phyloP scores from a whole-genome alignment of 2,888 invertebrate genomes.

The Diloba caeruleocephala region DNA sequence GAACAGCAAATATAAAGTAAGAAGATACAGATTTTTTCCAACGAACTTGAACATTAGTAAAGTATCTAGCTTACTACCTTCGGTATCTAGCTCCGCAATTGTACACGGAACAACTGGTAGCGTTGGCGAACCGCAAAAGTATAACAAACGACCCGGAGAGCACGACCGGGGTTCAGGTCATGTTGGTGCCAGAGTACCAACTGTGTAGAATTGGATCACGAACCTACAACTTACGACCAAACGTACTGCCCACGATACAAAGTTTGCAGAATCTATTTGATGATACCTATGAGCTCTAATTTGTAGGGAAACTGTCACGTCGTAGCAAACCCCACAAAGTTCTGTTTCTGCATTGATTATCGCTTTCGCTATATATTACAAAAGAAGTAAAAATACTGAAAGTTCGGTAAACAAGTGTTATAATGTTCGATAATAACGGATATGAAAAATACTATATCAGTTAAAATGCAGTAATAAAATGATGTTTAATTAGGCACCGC shows the following conservation, averaged over 20 bases:
- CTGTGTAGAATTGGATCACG: constrained; percentile 54
- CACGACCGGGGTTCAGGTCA: constrained; percentile 54
- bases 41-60: constrained; percentile 65
- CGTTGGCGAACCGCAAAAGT: constrained; percentile 77
- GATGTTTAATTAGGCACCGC: too few species aligned
- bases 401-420: too few species aligned
- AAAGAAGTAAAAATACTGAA: too few species aligned
- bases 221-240: constrained; percentile 49
- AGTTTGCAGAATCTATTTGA: constrained; percentile 42
- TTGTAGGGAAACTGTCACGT: constrained; percentile 16
- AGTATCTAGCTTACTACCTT: constrained; percentile 61
- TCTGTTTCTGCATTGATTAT: constrained; percentile 13
- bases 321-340: constrained; percentile 10
- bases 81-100: constrained; percentile 73
- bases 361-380: too few species aligned
- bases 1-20: constrained; percentile 25
- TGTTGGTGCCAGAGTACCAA: constrained; percentile 47
- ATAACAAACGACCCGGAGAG: constrained; percentile 65
- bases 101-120: constrained; percentile 77
- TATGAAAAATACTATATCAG: too few species aligned
- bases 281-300: constrained; percentile 14
- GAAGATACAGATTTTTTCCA: constrained; percentile 56
- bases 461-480: too few species aligned
- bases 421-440: too few species aligned
- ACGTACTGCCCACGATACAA: constrained; percentile 28